phyloP scores from a whole-genome alignment of 2,113 vertebrate genomes.

The Columba janthina region DNA sequence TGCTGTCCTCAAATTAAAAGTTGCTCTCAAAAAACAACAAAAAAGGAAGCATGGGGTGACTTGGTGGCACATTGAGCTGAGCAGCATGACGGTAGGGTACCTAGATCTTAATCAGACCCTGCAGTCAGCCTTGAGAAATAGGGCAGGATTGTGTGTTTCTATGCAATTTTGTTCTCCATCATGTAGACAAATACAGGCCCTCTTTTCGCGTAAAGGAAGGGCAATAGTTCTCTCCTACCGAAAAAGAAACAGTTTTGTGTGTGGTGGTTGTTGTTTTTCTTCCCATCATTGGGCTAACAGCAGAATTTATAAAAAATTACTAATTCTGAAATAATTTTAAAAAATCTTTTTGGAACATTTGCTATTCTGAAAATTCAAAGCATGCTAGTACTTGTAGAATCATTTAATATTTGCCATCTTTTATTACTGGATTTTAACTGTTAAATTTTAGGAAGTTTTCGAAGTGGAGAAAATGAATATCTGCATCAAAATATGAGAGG shows the following conservation, averaged over 20 bases:
- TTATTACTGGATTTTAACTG: neutral
- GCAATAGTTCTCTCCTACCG: neutral
- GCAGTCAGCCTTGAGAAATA: neutral
- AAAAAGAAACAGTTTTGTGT: neutral
- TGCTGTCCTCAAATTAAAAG: neutral
- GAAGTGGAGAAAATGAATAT: neutral
- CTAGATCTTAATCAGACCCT: neutral
- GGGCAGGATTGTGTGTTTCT: neutral
- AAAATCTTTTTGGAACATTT: neutral
- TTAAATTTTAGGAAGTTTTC: neutral
- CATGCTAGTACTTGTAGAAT: neutral
- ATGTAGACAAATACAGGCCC: neutral
- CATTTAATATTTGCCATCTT: neutral
- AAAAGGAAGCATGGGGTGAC: neutral
- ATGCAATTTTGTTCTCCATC: neutral
- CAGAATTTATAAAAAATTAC: neutral
- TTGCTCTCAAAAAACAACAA: neutral
- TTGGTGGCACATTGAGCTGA: neutral
- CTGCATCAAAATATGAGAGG: neutral
- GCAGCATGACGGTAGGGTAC: neutral
- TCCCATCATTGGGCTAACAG: neutral
- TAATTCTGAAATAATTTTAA: neutral
- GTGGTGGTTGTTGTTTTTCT: too few relatives aligned
- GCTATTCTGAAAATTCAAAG: neutral
- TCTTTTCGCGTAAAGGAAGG: neutral